Percentiles rank a stretch among this genome's conserved stretches.
Conservation (phyloP, 2,113 vertebrate species). For the Mormyrus lacerda region DNA sequence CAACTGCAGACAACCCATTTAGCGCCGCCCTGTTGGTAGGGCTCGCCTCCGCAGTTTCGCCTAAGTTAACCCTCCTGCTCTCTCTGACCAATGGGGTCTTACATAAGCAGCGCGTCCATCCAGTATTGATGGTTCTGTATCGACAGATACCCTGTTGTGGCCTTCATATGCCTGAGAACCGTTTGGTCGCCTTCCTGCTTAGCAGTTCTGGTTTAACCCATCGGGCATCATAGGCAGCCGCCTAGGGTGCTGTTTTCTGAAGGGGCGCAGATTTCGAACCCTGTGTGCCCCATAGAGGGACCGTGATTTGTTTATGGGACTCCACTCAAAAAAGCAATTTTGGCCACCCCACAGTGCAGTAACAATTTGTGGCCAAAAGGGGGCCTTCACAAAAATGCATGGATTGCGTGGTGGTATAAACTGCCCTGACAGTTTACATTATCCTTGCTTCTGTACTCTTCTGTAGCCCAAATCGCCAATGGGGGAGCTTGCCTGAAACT, state of each 20-base stretch:
- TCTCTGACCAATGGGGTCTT: not conserved
- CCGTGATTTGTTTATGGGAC: not conserved
- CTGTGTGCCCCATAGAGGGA: not conserved
- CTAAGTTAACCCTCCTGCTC: not conserved
- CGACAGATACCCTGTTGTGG: not conserved
- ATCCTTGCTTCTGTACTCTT: not conserved
- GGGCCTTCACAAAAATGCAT: not conserved
- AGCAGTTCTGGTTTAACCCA: not conserved
- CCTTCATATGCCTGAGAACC: constrained; percentile 6
- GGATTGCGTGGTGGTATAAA: not conserved
- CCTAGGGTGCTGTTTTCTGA: not conserved
- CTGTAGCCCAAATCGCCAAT: not conserved
- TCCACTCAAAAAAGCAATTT: not conserved
- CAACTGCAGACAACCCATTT: not conserved
- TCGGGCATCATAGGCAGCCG: not conserved
- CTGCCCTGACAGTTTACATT: not conserved
- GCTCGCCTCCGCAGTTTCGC: not conserved
- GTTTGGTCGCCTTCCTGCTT: not conserved
- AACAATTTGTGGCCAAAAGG: not conserved
- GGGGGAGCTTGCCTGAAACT: not conserved
- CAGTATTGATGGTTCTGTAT: not conserved
- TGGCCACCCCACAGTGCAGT: not conserved
- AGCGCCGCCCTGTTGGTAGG: not conserved
- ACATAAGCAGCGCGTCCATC: not conserved
- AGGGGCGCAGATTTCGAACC: not conserved